These are phyloP conservation scores for Panzeria rudis DNA, from an alignment of 2,888 invertebrate species.

Conservation along the genomic window DNA sequence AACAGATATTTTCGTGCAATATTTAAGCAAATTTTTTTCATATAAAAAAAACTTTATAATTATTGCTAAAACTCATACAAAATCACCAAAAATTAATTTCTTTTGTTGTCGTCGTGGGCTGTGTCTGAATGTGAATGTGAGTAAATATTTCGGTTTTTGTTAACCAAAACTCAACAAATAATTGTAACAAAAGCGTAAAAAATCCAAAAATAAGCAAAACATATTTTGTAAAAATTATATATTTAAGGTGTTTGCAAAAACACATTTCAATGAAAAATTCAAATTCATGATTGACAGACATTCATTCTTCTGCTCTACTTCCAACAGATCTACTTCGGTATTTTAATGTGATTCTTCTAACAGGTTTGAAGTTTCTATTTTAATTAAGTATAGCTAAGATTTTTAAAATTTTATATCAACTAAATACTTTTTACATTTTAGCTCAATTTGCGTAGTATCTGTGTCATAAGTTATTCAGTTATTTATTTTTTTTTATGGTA, in stretches of 20 bases:
- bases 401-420: background rate
- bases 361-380: conserved; percentile 19
- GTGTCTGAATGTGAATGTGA: no score
- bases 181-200: no score
- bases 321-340: background rate
- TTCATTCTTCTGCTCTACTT: conserved; percentile 19
- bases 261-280: background rate
- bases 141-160: no score
- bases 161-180: no score
- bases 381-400: background rate
- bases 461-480: background rate
- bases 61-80: background rate
- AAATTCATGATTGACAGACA: conserved; percentile 1
- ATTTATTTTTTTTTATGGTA: background rate
- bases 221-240: background rate
- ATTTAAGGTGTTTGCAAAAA: background rate
- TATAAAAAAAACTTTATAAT: background rate
- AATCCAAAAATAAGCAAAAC: background rate
- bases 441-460: conserved; percentile 8
- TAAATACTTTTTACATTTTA: background rate
- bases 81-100: background rate
- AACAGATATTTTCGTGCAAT: no score
- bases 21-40: background rate
- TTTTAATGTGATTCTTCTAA: background rate
- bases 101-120: no score